Base-by-base conservation (phyloP, 2,113 vertebrate genomes). In the Plotosus lineatus region DNA sequence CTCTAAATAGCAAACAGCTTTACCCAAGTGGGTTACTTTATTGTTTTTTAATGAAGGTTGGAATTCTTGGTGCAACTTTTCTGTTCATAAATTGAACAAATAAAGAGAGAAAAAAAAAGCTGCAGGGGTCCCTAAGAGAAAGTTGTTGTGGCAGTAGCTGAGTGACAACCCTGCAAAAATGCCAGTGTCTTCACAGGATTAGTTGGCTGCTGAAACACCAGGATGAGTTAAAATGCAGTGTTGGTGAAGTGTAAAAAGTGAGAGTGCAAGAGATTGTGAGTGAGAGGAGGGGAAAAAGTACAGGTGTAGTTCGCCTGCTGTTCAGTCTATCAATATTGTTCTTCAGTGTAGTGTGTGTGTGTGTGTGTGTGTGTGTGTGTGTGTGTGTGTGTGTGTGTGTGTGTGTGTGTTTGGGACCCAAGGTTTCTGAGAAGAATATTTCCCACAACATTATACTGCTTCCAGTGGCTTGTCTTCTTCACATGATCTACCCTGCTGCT, bases 251-350 rank as follows among this genome's bases (percentile, higher is more conserved):
- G 87, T 85, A 44, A 33, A 76, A n/a, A 80, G 48, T 63, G 28
- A 79, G 56, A 0, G 6, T 66, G 26, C 40, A 33, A 80, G 8
- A n/a, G 4, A 74, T 0, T n/a, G 2, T 65, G 21, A 38, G 23
- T 60, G 1, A 14, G 1, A 33, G 12, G 8, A 3, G 19, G 33
- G 58, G 36, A 56, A 40, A 77, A 26, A 48, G 1, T 11, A 51
- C 26, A 9, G 14, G 53, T 1, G 14, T 51, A 61, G 91, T 90
- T 82, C 86, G 97, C 96, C 96, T 95, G 87, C 97, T 98, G 92
- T 96, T 98, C 21, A 58, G 31, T 6, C 23, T 44, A n/a, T 6
- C 12, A 68, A 40, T 1, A 3, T n/a, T 10, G 38, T 44, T 68
- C 11, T 44, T 68, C 23, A 6, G 4, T 44, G 21, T 23, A 65